Conservation (phyloP, 2,888 invertebrate species). For the Andrena fulva region DNA sequence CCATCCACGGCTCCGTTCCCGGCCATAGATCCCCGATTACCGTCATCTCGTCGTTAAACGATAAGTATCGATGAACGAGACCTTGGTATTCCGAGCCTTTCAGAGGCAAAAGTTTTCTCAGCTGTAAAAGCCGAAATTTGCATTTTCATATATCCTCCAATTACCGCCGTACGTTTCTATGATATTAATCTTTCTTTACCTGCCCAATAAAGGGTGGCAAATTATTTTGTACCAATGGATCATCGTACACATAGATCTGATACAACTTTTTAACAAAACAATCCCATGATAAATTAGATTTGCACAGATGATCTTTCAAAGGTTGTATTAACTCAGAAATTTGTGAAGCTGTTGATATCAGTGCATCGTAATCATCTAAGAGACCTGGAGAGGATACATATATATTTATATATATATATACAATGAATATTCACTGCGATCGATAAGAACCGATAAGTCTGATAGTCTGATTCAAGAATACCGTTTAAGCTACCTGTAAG, state of each 20-base stretch:
- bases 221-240: constrained; percentile 86
- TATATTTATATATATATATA: not conserved
- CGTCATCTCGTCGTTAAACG: constrained; percentile 87
- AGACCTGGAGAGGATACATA: constrained; percentile 83
- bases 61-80: constrained; percentile 86
- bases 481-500: constrained; percentile 83
- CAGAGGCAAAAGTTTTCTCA: constrained; percentile 78
- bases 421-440: constrained; percentile 6
- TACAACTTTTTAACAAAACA: constrained; percentile 89
- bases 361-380: constrained; percentile 88
- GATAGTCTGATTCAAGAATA: not conserved
- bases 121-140: constrained; percentile 66
- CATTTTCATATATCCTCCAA: not conserved
- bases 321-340: constrained; percentile 87
- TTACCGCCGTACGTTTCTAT: not conserved
- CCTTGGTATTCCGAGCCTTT: constrained; percentile 83
- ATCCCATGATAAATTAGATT: constrained; percentile 89
- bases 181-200: constrained; percentile 77
- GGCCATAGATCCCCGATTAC: constrained; percentile 86
- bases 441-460: not conserved
- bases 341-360: constrained; percentile 87
- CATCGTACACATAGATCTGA: constrained; percentile 86
- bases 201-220: constrained; percentile 86
- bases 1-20: constrained; percentile 86
- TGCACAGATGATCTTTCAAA: constrained; percentile 87